Conservation (phyloP, 2,797 vertebrate species). For the Diplodus puntazzo region DNA sequence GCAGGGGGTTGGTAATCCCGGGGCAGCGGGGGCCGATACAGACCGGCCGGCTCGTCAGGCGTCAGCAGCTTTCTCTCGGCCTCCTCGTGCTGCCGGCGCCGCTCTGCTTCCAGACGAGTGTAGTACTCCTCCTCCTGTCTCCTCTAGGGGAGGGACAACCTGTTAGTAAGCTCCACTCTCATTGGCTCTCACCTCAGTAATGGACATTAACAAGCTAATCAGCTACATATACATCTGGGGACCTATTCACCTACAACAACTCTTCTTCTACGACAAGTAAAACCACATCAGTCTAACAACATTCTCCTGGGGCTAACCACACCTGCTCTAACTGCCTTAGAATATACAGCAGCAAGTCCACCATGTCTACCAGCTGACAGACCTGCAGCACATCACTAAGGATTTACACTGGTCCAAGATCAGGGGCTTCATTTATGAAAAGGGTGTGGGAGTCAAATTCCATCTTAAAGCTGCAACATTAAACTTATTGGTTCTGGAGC, state of each 20-base stretch:
- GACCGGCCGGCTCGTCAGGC: slow-evolving; percentile 93
- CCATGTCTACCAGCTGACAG: not conserved
- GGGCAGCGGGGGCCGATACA: slow-evolving; percentile 97
- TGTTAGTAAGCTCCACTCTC: slow-evolving; percentile 79
- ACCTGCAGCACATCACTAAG: not conserved
- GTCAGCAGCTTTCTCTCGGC: slow-evolving; percentile 95
- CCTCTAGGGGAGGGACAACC: slow-evolving; percentile 90
- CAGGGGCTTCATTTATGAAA: slow-evolving; percentile 19
- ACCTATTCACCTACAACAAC: slow-evolving; percentile 12
- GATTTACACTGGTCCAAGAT: not conserved
- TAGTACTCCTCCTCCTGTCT: slow-evolving; percentile 99
- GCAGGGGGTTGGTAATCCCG: slow-evolving; percentile 93
- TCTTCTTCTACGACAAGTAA: not conserved
- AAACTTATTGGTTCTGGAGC: too few relatives aligned
- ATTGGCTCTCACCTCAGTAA: slow-evolving; percentile 55
- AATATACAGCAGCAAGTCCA: not conserved
- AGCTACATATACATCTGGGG: slow-evolving; percentile 13
- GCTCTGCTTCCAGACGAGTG: slow-evolving; percentile 95
- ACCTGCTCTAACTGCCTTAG: not conserved
- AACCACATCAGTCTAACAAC: not conserved
- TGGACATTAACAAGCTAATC: slow-evolving; percentile 34
- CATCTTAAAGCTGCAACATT: too few relatives aligned
- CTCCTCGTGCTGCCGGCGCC: slow-evolving; percentile 97
- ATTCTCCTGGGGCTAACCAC: not conserved
- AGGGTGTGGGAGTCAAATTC: not conserved